Evolutionary conservation across 2,888 invertebrate genomes (phyloP).

Genomic region (Parasteatoda lunata): DNA sequence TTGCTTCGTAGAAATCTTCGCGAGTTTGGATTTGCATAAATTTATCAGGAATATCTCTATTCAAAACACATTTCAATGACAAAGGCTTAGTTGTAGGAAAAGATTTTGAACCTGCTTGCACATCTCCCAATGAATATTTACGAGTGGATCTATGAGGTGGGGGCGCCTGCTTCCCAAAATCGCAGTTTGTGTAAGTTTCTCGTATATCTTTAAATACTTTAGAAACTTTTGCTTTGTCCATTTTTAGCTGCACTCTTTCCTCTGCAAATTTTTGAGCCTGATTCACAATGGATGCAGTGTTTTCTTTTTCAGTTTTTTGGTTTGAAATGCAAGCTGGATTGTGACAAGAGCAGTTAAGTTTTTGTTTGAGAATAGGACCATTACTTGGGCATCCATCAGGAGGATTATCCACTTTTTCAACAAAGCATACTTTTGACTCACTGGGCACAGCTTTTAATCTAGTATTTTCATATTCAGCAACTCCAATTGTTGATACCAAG

Average conservation of each 20-base stretch:
- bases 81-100: not conserved
- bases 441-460: not conserved
- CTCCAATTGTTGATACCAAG: not conserved
- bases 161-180: not conserved
- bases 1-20: constrained; percentile 11
- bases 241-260: not conserved
- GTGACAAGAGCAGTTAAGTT: not conserved
- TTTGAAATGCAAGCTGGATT: not conserved
- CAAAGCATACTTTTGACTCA: not conserved
- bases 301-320: not conserved
- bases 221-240: not conserved
- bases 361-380: not conserved
- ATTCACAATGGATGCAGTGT: not conserved
- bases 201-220: constrained; percentile 8
- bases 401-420: not conserved
- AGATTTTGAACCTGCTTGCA: not conserved
- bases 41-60: constrained; percentile 2
- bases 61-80: not conserved
- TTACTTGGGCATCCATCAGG: not conserved
- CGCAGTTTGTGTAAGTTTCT: constrained; percentile 16
- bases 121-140: not conserved
- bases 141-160: not conserved
- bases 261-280: not conserved
- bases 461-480: not conserved
- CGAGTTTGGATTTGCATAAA: constrained; percentile 12